A percentile compares a stretch with the other conserved stretches of the same genome.
Conservation (phyloP, 2,888 invertebrate species). For the Cotesia congregata region DNA sequence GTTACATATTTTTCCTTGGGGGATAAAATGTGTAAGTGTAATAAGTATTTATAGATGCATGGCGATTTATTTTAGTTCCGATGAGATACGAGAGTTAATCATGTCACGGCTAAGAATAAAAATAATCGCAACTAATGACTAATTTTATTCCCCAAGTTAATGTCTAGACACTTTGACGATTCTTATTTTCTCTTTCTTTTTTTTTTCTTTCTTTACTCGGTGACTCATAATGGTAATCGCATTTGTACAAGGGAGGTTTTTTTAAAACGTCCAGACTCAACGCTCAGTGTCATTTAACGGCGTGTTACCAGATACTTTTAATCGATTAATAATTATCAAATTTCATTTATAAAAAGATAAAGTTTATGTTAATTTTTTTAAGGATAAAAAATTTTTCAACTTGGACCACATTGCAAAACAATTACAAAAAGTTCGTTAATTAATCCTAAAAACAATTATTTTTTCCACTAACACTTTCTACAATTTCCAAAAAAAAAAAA, state of each 20-base stretch:
- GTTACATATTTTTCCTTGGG: not conserved
- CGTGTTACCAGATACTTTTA: not conserved
- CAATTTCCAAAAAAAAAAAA: not conserved
- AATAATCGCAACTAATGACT: constrained; percentile 22
- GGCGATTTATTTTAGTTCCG: not conserved
- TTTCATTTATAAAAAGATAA: not conserved
- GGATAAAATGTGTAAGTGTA: not conserved
- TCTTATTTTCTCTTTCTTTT: not conserved
- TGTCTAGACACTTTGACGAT: constrained; percentile 18
- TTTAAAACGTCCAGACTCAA: not conserved
- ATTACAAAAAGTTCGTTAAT: too few species aligned
- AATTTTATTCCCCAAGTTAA: constrained; percentile 14
- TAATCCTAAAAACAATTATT: too few species aligned
- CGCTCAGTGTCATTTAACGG: not conserved
- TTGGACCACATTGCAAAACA: too few species aligned
- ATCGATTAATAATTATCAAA: not conserved
- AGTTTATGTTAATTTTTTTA: not conserved
- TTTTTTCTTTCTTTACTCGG: not conserved
- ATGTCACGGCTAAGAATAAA: constrained; percentile 13
- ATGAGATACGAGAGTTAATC: constrained; percentile 7
- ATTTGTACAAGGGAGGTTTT: not conserved
- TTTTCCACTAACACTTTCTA: too few species aligned
- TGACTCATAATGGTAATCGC: not conserved
- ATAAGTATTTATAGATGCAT: not conserved
- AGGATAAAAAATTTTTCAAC: too few species aligned